A percentile compares a stretch with the other conserved stretches of the same genome.
These are phyloP conservation scores for Drosophila nikananu DNA, from an alignment of 1,140 invertebrate genomes.

Conservation along the genomic window DNA sequence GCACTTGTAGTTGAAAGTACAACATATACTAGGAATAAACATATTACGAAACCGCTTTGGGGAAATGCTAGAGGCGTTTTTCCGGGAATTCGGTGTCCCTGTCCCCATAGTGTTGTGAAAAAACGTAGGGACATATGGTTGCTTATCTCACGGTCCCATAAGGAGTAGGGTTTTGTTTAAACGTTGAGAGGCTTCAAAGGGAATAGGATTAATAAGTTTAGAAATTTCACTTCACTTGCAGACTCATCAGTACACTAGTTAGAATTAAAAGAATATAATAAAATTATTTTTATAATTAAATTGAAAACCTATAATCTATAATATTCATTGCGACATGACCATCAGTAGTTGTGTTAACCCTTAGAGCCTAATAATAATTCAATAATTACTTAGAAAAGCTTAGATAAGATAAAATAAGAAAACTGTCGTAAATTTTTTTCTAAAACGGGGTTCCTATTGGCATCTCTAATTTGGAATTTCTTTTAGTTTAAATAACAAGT, in stretches of 20 bases:
- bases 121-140: slow-evolving; percentile 5
- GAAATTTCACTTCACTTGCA: too few species aligned
- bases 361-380: not conserved
- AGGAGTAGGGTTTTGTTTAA: not conserved
- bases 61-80: not conserved
- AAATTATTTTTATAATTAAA: too few species aligned
- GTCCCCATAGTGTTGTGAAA: slow-evolving; percentile 12
- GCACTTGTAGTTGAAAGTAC: slow-evolving; percentile 26
- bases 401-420: too few species aligned
- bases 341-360: not conserved
- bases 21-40: not conserved
- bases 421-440: not conserved
- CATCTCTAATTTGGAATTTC: not conserved
- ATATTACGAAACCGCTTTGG: slow-evolving; percentile 40
- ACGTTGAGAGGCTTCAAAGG: not conserved
- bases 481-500: not conserved
- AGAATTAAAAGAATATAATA: not conserved
- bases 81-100: slow-evolving; percentile 12
- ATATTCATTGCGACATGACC: too few species aligned
- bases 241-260: not conserved
- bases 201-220: not conserved
- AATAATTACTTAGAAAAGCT: not conserved
- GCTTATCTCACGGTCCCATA: slow-evolving; percentile 16
- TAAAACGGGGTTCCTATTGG: not conserved
- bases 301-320: too few species aligned